Evolutionary conservation across 2,888 invertebrate genomes (phyloP), one percentile per base, ranked within the genome.

Genomic region (Carcina quercana): DNA sequence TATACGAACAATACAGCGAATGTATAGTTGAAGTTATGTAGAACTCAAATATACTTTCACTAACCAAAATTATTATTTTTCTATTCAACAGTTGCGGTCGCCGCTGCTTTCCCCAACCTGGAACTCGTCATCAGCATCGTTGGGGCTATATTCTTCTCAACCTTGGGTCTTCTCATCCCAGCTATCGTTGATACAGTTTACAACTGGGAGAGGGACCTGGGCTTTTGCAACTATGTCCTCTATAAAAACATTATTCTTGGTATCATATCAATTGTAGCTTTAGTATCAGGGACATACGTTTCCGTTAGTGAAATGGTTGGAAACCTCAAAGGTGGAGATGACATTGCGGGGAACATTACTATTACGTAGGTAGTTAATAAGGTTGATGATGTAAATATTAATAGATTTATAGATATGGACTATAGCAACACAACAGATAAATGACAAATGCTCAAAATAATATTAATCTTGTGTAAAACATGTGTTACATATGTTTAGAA

Each of bases 91-190:
- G 94, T 94, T 49, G 86, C 86, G 1, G 63, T 95, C 26, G 94
- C 94, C 0, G 89, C 91, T 2, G 86, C 90, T 2, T 93, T 97
- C 30, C 95, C 96, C 0, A 88, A 94, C 54, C 75, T 97, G 41
- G 95, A 93, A 37, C 87, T 95, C 2, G 92, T 96, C 44, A 96
- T 97, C 53, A 91, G 95, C 27, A 82, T 97, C 32, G 93, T 96
- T 1, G 97, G 97, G 10, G 91, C 96, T 1, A 85, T 90, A 8
- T 89, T 90, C 56, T 89, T 91, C 55, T 91, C 91, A 1, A 87
- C 88, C 3, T 83, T 90, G 29, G 95, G 96, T 1, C 86, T 94
- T 12, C 75, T 90, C 28, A 86, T 91, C 15, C 93, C 94, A 8
- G 91, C 92, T 0, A 66, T 91, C 1, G 86, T 93, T 0, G 91